Conservation (phyloP, 2,888 invertebrate genomes). For the Plagodis dolabraria region DNA sequence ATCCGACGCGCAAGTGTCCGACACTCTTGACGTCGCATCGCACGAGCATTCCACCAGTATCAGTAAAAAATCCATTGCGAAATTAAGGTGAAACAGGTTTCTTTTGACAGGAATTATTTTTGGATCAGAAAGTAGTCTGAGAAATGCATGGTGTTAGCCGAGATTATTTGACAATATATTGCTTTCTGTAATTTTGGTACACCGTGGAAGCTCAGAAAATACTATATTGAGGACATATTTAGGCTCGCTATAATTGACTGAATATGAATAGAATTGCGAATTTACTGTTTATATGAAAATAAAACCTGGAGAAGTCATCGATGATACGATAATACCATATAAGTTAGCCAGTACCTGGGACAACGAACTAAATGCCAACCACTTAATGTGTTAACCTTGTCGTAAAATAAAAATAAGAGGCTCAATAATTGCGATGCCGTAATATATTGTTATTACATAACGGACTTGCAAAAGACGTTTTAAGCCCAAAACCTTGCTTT, state of each 20-base stretch:
- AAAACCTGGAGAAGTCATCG: background rate
- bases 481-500: constrained; percentile 35
- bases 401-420: constrained; percentile 41
- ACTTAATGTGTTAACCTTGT: constrained; percentile 45
- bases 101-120: constrained; percentile 35
- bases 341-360: constrained; percentile 30
- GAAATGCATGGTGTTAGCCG: constrained; percentile 2
- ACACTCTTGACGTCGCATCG: constrained; percentile 15
- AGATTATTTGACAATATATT: background rate
- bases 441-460: constrained; percentile 52
- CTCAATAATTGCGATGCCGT: constrained; percentile 39
- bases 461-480: constrained; percentile 42
- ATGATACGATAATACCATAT: background rate
- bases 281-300: too few relatives aligned
- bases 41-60: constrained; percentile 28
- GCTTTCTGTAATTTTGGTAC: background rate
- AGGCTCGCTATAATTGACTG: background rate
- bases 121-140: constrained; percentile 19
- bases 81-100: constrained; percentile 33
- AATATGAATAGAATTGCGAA: too few relatives aligned
- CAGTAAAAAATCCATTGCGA: constrained; percentile 35
- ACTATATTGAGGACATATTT: background rate
- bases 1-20: constrained; percentile 19
- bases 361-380: constrained; percentile 34
- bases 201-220: background rate